Evolutionary conservation across 2,888 invertebrate species (phyloP).

Genomic region (Eupithecia abbreviata): DNA sequence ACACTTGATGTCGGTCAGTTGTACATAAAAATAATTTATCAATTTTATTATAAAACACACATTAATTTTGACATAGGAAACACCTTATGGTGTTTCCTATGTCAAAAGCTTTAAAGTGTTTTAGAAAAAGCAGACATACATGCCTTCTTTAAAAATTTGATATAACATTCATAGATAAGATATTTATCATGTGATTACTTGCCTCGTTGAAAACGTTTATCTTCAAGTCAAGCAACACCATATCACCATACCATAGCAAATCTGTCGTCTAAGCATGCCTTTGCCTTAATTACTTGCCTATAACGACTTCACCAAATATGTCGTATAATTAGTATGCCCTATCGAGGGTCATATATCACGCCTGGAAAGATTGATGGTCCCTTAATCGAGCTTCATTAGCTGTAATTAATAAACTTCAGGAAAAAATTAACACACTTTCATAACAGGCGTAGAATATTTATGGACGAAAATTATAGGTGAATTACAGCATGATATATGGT

Average conservation of each 20-base stretch:
- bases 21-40: no score
- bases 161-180: no score
- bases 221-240: neutral
- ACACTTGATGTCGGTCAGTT: no score
- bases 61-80: no score
- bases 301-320: conserved; percentile 54
- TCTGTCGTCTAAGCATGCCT: conserved; percentile 10
- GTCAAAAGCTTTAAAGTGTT: no score
- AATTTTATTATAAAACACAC: no score
- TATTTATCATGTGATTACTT: neutral
- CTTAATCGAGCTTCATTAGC: conserved; percentile 67
- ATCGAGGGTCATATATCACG: conserved; percentile 62
- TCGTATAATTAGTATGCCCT: conserved; percentile 53
- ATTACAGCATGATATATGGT: conserved; percentile 2
- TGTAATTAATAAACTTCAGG: conserved; percentile 57
- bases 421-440: conserved; percentile 55
- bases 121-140: no score
- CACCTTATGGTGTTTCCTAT: no score
- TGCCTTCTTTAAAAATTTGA: no score
- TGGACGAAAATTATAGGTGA: conserved; percentile 26
- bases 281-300: conserved; percentile 36
- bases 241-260: neutral
- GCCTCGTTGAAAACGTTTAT: neutral
- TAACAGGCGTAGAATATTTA: conserved; percentile 43
- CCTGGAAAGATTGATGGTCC: conserved; percentile 64